Evolutionary conservation across 2,888 invertebrate species (phyloP).

Genomic region (Dromius quadrimaculatus): DNA sequence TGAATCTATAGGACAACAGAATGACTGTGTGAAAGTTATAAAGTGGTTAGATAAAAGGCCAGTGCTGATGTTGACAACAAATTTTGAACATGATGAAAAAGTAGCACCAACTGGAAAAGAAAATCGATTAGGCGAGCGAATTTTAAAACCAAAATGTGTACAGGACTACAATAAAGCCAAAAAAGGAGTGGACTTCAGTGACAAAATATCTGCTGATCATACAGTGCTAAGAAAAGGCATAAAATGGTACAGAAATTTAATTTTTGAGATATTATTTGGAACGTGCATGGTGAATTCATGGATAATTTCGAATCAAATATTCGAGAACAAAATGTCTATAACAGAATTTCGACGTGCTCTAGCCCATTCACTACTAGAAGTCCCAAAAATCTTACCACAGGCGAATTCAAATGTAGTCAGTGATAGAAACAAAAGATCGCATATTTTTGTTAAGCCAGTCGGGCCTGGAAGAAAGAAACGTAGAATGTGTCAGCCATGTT

Average conservation of each 20-base stretch:
- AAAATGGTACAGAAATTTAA: conserved; percentile 54
- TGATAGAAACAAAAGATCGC: conserved; percentile 32
- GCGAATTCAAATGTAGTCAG: conserved; percentile 11
- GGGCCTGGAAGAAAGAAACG: conserved; percentile 49
- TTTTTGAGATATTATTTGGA: conserved; percentile 52
- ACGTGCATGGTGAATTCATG: conserved; percentile 24
- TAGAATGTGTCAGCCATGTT: conserved; percentile 50
- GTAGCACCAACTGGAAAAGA: background rate
- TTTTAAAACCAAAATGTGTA: conserved; percentile 49
- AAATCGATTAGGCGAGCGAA: conserved; percentile 17
- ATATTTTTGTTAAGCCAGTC: conserved; percentile 49
- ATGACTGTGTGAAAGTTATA: conserved; percentile 24
- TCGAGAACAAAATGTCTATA: conserved; percentile 34
- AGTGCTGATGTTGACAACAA: conserved; percentile 37
- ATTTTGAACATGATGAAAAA: background rate
- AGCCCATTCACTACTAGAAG: too few relatives aligned
- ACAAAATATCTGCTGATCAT: conserved; percentile 24
- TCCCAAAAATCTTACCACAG: too few relatives aligned
- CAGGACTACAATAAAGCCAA: conserved; percentile 47
- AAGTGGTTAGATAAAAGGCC: conserved; percentile 49
- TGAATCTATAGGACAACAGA: background rate
- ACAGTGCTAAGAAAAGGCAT: conserved; percentile 48
- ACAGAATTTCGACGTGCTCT: conserved; percentile 46
- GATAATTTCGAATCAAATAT: conserved; percentile 30
- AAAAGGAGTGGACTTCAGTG: conserved; percentile 32